Evolutionary conservation across 2,888 invertebrate genomes (phyloP), one percentile per base, ranked within the genome.

Genomic region (Ligdia adustata): DNA sequence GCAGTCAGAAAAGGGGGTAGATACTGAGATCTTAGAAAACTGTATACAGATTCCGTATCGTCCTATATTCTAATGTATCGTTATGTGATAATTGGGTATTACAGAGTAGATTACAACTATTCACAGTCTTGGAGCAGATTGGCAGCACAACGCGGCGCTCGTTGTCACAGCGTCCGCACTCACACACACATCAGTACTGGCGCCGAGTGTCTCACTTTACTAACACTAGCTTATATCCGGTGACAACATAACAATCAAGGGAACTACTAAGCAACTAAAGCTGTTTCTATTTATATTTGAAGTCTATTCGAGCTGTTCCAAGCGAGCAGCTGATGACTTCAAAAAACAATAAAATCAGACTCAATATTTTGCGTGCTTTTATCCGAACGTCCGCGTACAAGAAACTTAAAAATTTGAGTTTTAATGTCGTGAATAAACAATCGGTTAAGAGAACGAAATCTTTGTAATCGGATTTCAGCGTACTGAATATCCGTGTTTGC

Each of bases 1-100:
- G 55, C 64, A 66, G 65, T 66, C 66, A 63, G 68, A 74, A 62
- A 66, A 64, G 59, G 56, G 64, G 75, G n/a, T n/a, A 75, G 72
- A 81, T 70, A 63, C 75, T 82, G 87, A 88, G 87, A 88, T 88
- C 87, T 81, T 76, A 71, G 83, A 86, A 86, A 86, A 86, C 84
- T 80, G 79, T 79, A 75, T 77, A 81, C 72, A 82, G 73, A 69
- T 74, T 77, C 75, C 71, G 64, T 70, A 72, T 71, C 64, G 61
- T 60, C 70, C 59, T 77, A 73, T 57, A 61, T 49, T 2, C 60
- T 69, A 69, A 24, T 26, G 49, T 27, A 28, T 46, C 22, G 44
- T 47, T 52, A 57, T 57, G 53, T 60, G 59, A 60, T 57, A 57
- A 55, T 58, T 48, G 54, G 56, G 45, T 72, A 62, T 65, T 70